Evolutionary conservation across 2,888 invertebrate genomes (phyloP).

Genomic region (Leptinotarsa juncta): DNA sequence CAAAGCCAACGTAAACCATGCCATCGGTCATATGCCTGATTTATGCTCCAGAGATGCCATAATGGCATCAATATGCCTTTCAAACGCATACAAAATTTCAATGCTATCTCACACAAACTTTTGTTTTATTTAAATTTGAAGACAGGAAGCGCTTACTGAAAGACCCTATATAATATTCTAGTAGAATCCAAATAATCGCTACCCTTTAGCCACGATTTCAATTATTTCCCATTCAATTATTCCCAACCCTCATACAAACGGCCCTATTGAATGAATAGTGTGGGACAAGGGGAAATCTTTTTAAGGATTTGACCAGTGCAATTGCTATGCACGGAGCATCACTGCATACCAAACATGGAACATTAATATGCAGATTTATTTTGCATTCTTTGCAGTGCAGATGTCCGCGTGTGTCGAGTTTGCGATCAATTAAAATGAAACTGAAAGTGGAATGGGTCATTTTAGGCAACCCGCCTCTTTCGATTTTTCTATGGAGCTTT

Average conservation of each 20-base stretch:
- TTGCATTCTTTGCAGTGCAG: slow-evolving; percentile 7
- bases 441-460: background rate
- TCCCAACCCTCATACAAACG: slow-evolving; percentile 3
- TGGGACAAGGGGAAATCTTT: slow-evolving; percentile 1
- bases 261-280: slow-evolving; percentile 5
- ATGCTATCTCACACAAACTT: too few species aligned
- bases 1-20: too few species aligned
- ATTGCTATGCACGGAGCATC: slow-evolving; percentile 13
- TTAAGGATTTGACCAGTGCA: slow-evolving; percentile 8
- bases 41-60: too few species aligned
- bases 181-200: background rate
- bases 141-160: too few species aligned
- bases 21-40: too few species aligned
- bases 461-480: background rate
- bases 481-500: too few species aligned
- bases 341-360: background rate
- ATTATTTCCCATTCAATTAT: slow-evolving; percentile 9
- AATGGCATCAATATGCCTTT: too few species aligned
- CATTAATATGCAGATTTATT: slow-evolving; percentile 11
- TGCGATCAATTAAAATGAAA: background rate
- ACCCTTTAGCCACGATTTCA: background rate
- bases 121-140: too few species aligned
- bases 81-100: too few species aligned
- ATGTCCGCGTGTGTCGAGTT: slow-evolving; percentile 4
- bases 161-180: too few species aligned